phyloP scores from a whole-genome alignment of 92 coral and sea anemone species.

The Zoanthus solanderi region DNA sequence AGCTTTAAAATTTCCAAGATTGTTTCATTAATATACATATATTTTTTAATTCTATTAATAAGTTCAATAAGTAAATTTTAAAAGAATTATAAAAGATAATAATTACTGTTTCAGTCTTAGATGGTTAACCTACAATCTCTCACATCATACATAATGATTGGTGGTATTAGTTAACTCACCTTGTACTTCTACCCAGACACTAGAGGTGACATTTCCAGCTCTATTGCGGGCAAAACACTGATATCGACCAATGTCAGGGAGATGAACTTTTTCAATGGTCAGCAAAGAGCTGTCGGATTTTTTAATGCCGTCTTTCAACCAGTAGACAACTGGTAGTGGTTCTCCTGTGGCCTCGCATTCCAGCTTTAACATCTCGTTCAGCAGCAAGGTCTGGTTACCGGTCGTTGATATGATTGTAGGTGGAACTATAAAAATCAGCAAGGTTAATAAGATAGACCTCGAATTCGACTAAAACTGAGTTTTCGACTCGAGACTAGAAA shows the following conservation, averaged over 20 bases:
- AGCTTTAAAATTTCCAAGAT: no score
- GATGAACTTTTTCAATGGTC: neutral
- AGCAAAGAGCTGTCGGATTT: neutral
- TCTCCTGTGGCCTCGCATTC: slow-evolving; percentile 2
- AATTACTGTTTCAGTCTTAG: no score
- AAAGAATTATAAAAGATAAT: no score
- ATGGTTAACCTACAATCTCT: no score
- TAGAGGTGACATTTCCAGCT: slow-evolving; percentile 12
- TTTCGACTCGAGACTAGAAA: no score
- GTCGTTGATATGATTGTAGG: slow-evolving; percentile 3
- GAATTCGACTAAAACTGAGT: no score
- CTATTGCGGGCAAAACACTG: slow-evolving; percentile 10
- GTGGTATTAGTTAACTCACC: slow-evolving; percentile 6
- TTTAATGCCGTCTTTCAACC: neutral
- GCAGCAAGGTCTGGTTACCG: slow-evolving; percentile 7
- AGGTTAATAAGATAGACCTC: neutral
- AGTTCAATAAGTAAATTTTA: no score
- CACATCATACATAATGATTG: no score
- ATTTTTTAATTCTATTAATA: no score
- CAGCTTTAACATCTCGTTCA: neutral
- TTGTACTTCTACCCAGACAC: slow-evolving; percentile 6
- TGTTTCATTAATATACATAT: no score
- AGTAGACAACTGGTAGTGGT: neutral
- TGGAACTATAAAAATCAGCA: neutral
- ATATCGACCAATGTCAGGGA: slow-evolving; percentile 8